These are phyloP conservation scores for Cantharis nigra DNA, from an alignment of 2,888 invertebrate genomes.

Conservation along the genomic window DNA sequence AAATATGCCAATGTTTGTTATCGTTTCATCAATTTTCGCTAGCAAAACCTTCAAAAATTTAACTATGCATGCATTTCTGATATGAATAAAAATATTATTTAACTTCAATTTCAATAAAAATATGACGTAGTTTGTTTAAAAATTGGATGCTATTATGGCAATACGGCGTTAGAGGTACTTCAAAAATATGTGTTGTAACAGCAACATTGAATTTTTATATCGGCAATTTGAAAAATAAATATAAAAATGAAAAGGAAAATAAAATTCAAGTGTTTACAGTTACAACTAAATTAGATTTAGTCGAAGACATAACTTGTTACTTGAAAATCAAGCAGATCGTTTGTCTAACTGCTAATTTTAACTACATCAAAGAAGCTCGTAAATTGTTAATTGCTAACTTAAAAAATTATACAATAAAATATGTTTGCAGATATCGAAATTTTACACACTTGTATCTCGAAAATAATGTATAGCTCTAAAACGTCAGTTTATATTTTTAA, in stretches of 20 bases:
- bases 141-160: neutral
- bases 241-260: neutral
- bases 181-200: neutral
- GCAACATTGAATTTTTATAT: neutral
- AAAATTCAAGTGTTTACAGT: neutral
- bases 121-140: neutral
- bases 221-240: neutral
- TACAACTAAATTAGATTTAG: neutral
- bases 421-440: neutral
- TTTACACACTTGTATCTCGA: neutral
- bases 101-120: neutral
- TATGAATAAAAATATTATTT: neutral
- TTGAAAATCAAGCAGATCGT: constrained; percentile 5
- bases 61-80: neutral
- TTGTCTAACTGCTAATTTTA: constrained; percentile 22
- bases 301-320: neutral
- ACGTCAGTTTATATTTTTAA: neutral
- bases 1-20: neutral
- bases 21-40: neutral
- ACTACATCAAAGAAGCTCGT: constrained; percentile 27
- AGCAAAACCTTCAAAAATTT: neutral
- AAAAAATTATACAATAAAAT: constrained; percentile 21
- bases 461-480: neutral
- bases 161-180: neutral
- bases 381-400: constrained; percentile 23